Percentiles rank a stretch among this genome's conserved stretches.
Conservation (phyloP, 2,888 invertebrate genomes). For the Rhorus exstirpatorius region DNA sequence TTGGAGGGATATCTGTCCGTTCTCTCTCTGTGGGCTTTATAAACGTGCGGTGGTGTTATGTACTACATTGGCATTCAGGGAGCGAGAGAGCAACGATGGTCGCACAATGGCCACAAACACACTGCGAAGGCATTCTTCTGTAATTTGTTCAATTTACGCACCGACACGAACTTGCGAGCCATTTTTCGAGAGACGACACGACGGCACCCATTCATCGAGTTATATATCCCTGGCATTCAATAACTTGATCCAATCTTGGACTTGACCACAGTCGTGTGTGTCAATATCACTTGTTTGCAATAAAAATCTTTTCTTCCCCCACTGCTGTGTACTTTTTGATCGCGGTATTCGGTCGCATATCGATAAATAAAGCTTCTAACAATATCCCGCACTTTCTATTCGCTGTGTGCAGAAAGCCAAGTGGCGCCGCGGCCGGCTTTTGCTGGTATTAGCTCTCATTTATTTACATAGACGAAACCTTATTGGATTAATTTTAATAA, state of each 20-base stretch:
- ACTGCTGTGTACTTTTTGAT: no score
- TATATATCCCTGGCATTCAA: conserved; percentile 81
- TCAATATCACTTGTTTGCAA: no score
- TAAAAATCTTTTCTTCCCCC: no score
- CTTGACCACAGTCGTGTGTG: no score
- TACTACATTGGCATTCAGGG: conserved; percentile 51
- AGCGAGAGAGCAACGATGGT: conserved; percentile 2
- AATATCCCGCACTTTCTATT: no score
- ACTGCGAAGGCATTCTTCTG: conserved; percentile 82
- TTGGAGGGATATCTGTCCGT: conserved; percentile 18
- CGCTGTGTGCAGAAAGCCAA: no score
- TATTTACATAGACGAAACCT: no score
- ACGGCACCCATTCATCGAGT: conserved; percentile 83
- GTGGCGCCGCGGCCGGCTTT: no score
- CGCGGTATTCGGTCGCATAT: no score
- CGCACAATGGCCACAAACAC: conserved; percentile 71
- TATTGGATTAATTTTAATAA: no score
- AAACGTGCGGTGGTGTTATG: conserved; percentile 5
- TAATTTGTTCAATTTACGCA: conserved; percentile 85
- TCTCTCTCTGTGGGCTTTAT: background rate
- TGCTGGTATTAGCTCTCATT: no score
- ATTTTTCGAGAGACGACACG: conserved; percentile 73
- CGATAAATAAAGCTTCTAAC: no score
- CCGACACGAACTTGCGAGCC: conserved; percentile 77
- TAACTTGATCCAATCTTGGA: conserved; percentile 81